Evolutionary conservation across 2,113 vertebrate species (phyloP).

Genomic region (Callocephalon fimbriatum): DNA sequence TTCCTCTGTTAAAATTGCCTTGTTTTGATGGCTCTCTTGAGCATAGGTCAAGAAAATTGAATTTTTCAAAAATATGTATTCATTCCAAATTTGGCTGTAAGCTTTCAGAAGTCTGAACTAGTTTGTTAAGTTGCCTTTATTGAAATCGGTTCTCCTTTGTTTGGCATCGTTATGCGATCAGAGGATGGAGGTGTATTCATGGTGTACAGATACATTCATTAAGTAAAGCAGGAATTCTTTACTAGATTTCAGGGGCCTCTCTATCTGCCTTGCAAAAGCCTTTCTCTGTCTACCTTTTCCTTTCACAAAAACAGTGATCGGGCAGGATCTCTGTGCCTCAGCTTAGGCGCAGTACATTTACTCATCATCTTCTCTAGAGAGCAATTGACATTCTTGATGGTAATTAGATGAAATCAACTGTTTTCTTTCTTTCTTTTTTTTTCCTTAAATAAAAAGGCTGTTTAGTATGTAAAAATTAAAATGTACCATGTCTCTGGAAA

Average conservation of each 20-base stretch:
- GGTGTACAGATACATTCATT: background rate
- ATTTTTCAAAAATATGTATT: background rate
- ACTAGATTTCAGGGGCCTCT: background rate
- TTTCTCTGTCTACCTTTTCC: background rate
- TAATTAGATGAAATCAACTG: background rate
- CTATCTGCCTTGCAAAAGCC: background rate
- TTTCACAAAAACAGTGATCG: background rate
- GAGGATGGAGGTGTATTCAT: background rate
- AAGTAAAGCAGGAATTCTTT: background rate
- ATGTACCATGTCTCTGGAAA: background rate
- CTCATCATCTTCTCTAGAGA: background rate
- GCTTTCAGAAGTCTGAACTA: background rate
- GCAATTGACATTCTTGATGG: background rate
- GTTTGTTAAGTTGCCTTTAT: background rate
- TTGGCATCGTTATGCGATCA: background rate
- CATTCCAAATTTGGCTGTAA: background rate
- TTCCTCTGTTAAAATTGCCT: background rate
- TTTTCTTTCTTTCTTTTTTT: background rate
- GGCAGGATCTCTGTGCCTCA: background rate
- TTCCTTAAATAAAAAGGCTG: background rate
- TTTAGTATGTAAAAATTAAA: background rate
- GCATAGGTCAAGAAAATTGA: background rate
- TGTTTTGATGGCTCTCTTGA: background rate
- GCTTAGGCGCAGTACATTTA: background rate
- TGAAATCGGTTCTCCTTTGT: background rate